A percentile compares a stretch with the other conserved stretches of the same genome.
Evolutionary conservation across 2,113 vertebrate species (phyloP).

Genomic region (Paradoxurus hermaphroditus): DNA sequence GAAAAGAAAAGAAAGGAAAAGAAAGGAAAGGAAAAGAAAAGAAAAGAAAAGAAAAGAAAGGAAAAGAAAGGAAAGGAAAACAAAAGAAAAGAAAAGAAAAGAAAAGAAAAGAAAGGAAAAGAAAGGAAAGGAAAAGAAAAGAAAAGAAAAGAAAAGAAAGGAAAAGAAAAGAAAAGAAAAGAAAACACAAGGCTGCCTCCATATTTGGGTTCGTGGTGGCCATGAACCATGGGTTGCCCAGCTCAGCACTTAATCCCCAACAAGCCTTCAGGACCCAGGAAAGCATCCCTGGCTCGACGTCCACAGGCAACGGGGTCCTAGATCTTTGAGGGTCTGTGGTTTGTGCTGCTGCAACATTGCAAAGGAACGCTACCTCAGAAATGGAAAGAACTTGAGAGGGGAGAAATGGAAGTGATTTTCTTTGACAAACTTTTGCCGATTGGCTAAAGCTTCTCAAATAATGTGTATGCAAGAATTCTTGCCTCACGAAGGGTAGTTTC

Average conservation of each 20-base stretch:
- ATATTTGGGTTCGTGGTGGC: neutral
- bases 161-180: too few species aligned
- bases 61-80: too few species aligned
- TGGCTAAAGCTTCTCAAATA: neutral
- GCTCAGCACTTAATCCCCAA: neutral
- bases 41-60: too few species aligned
- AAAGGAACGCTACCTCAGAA: neutral
- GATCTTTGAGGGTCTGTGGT: neutral
- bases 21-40: too few species aligned
- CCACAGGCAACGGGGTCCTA: neutral
- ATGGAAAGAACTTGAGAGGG: neutral
- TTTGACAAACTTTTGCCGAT: neutral
- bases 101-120: too few species aligned
- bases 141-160: too few species aligned
- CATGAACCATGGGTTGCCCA: neutral
- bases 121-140: too few species aligned
- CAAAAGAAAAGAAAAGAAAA: too few species aligned
- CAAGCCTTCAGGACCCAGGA: neutral
- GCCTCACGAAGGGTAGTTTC: neutral
- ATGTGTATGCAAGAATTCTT: neutral
- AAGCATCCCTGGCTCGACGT: accelerated
- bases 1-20: too few species aligned
- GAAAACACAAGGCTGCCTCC: neutral
- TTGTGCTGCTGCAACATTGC: too few species aligned
- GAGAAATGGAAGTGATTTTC: neutral